Evolutionary conservation across 1,140 invertebrate genomes (phyloP), one percentile per base, ranked within the genome.

Genomic region (Drosophila mauritiana): DNA sequence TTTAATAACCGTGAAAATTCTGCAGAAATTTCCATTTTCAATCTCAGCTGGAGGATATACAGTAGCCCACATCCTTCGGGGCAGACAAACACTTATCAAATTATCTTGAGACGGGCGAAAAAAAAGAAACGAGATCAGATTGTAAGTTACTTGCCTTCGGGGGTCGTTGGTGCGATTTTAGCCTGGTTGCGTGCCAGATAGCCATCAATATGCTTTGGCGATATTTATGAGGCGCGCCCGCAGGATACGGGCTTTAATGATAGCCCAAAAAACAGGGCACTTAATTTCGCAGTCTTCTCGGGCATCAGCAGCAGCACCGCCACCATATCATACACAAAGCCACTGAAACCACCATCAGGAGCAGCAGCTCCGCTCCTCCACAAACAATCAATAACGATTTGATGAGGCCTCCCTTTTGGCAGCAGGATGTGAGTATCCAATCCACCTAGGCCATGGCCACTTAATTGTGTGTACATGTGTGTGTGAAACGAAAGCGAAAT

Each of bases 171-270:
- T 27, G 25, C 22, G 53, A 53, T 49, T 34, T 51, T 39, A 55
- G 57, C 49, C 52, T 59, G 27, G 73, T 86, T 86, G 82, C 82
- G 82, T 86, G 82, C 70, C 82, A 83, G 83, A 86, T 88, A 88
- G 49, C 75, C 82, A 86, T 86, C 82, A 86, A 88, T 86, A 86
- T 86, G 83, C 83, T 76, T 76, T 88, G 82, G 83, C 82, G 83
- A 86, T 86, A 86, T 86, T 86, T 86, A 86, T 86, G 83, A 88
- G 82, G 75, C 82, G 83, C 82, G 82, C 82, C 82, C 78, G 82
- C 82, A 86, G 82, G 82, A 86, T 88, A 88, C 83, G 62, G 75
- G 79, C 83, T 89, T 89, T 88, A 88, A 88, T 88, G 83, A 88
- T 88, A 88, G 84, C 79, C 79, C 76, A 88, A 86, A 88, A 86